phyloP scores from a whole-genome alignment of 2,888 invertebrate genomes.

The Dasypolia templi region DNA sequence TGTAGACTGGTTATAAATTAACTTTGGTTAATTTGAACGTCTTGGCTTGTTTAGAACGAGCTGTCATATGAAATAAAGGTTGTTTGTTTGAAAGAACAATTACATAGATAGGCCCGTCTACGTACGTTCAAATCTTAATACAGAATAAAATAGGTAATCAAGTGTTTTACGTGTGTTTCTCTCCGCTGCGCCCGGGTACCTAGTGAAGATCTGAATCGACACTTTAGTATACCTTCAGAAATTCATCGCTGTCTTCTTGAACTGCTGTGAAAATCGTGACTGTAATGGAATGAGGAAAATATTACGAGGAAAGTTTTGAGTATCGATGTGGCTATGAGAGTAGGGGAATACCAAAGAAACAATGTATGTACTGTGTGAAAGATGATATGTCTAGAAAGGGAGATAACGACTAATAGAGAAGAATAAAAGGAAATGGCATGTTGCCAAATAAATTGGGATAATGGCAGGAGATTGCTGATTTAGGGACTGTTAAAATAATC shows the following conservation, averaged over 20 bases:
- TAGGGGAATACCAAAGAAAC: background rate
- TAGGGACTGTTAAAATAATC: background rate
- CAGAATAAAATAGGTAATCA: too few species aligned
- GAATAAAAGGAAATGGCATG: background rate
- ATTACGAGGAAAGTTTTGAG: background rate
- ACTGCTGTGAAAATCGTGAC: background rate
- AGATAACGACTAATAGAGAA: background rate
- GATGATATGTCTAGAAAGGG: background rate
- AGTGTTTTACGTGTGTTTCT: too few species aligned
- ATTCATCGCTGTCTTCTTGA: background rate
- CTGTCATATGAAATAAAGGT: too few species aligned
- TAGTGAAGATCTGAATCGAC: too few species aligned
- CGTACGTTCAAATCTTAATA: too few species aligned
- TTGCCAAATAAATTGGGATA: background rate
- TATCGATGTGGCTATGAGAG: background rate
- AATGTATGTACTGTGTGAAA: background rate
- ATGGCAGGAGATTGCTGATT: background rate
- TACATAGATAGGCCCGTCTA: too few species aligned
- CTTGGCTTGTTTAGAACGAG: too few species aligned
- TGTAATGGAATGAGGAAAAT: background rate
- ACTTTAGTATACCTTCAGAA: too few species aligned
- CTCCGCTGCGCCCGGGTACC: too few species aligned
- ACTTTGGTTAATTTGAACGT: too few species aligned
- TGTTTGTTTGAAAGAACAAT: too few species aligned
- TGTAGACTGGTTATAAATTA: too few species aligned